A percentile compares a stretch with the other conserved stretches of the same genome.
Conservation (phyloP, 2,113 vertebrate genomes). For the Mesitornis unicolor region DNA sequence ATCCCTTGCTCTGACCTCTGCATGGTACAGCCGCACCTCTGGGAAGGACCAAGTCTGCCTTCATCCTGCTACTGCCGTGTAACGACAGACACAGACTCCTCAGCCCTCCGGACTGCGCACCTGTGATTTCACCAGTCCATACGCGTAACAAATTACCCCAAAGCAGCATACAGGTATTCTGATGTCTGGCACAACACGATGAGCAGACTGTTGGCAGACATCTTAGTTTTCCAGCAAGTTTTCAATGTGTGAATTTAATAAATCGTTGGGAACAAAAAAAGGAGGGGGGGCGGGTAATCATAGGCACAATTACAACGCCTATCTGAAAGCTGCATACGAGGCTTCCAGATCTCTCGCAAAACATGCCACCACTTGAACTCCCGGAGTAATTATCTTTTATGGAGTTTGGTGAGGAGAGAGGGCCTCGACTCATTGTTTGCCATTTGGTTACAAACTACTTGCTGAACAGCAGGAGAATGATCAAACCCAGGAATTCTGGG, state of each 20-base stretch:
- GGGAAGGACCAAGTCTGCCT: not conserved
- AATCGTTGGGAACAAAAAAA: not conserved
- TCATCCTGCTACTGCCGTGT: fast-evolving
- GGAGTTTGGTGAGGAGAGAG: constrained; percentile 23
- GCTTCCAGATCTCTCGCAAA: constrained; percentile 38
- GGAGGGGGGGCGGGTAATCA: not conserved
- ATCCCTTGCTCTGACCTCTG: not conserved
- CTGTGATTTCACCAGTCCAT: not conserved
- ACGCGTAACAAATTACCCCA: not conserved
- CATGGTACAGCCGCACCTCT: not conserved
- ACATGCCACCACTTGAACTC: constrained; percentile 58
- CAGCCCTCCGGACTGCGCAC: not conserved
- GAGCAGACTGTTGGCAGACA: not conserved
- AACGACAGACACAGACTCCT: not conserved
- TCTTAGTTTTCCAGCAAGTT: not conserved
- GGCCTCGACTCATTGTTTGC: constrained; percentile 19
- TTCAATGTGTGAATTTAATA: not conserved
- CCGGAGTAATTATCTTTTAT: constrained; percentile 60
- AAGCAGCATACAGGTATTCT: not conserved
- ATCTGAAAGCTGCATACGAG: constrained; percentile 29
- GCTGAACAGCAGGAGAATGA: not conserved
- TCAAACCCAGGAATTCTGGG: not conserved
- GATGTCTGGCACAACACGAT: fast-evolving
- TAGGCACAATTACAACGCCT: not conserved
- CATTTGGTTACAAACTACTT: constrained; percentile 26